A percentile compares a stretch with the other conserved stretches of the same genome.
phyloP scores from a whole-genome alignment of 2,888 invertebrate species.

The Thereva nobilitata region DNA sequence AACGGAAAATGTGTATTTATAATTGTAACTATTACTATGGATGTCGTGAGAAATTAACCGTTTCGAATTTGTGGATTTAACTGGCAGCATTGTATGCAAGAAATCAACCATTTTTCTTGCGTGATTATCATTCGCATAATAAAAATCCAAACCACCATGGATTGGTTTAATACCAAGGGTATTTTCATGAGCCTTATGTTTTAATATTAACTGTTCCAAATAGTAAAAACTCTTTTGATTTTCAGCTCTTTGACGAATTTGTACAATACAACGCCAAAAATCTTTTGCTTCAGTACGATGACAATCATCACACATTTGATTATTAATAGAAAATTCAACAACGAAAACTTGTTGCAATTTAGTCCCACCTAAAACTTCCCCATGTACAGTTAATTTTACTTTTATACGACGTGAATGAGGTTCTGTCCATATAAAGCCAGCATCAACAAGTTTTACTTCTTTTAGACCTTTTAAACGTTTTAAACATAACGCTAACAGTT shows the following conservation, averaged over 20 bases:
- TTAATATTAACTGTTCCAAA: conserved; percentile 94
- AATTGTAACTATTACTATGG: conserved; percentile 94
- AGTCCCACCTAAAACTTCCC: conserved; percentile 89
- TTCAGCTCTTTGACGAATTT: conserved; percentile 84
- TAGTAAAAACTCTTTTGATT: conserved; percentile 98
- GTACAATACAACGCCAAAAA: conserved; percentile 92
- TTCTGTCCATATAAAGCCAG: conserved; percentile 98
- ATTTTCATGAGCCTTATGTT: conserved; percentile 89
- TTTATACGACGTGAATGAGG: conserved; percentile 98
- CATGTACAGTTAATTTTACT: conserved; percentile 93
- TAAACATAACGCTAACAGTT: conserved; percentile 86
- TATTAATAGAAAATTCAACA: conserved; percentile 87
- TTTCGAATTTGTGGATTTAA: conserved; percentile 86
- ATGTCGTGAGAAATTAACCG: conserved; percentile 96
- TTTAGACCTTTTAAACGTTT: conserved; percentile 89
- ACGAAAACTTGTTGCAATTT: conserved; percentile 93
- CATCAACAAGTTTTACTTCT: conserved; percentile 90
- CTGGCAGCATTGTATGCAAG: conserved; percentile 82
- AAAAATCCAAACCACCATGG: conserved; percentile 93
- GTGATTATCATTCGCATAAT: conserved; percentile 83
- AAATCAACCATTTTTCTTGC: conserved; percentile 97
- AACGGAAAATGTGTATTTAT: conserved; percentile 91
- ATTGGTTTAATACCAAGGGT: conserved; percentile 86
- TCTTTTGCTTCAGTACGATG: conserved; percentile 96
- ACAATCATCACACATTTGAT: conserved; percentile 98